Evolutionary conservation across 2,888 invertebrate genomes (phyloP).

Genomic region (Eilema sororculum): DNA sequence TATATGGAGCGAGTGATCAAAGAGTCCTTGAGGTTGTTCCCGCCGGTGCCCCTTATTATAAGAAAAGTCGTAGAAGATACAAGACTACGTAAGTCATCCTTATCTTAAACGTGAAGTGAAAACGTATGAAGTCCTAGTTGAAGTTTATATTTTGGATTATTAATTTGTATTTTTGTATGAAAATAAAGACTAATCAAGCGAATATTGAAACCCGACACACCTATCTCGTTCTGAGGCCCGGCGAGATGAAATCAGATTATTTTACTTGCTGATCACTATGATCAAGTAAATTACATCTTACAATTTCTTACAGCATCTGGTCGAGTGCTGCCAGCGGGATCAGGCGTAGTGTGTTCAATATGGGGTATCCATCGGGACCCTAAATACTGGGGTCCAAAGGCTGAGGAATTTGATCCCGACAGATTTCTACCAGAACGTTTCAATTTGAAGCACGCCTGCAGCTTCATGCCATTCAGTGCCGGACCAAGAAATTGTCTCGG

Average conservation of each 20-base stretch:
- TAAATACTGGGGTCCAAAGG: slow-evolving; percentile 87
- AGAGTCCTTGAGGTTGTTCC: slow-evolving; percentile 75
- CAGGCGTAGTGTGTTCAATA: slow-evolving; percentile 78
- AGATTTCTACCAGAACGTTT: slow-evolving; percentile 86
- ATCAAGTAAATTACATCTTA: background rate
- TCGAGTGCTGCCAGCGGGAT: slow-evolving; percentile 76
- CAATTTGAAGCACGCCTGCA: slow-evolving; percentile 72
- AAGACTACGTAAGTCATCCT: slow-evolving; percentile 71
- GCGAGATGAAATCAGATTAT: too few relatives aligned
- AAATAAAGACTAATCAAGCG: too few relatives aligned
- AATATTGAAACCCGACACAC: too few relatives aligned
- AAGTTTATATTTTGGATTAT: too few relatives aligned
- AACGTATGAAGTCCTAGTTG: background rate
- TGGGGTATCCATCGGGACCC: slow-evolving; percentile 86
- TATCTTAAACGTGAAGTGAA: background rate
- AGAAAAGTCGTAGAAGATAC: slow-evolving; percentile 75
- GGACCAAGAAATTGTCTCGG: slow-evolving; percentile 86
- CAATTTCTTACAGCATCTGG: slow-evolving; percentile 67
- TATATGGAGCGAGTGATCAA: slow-evolving; percentile 78
- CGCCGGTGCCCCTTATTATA: slow-evolving; percentile 78
- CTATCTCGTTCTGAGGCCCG: too few relatives aligned
- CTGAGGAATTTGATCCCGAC: slow-evolving; percentile 88
- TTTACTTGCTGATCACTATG: too few relatives aligned
- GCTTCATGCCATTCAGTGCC: slow-evolving; percentile 83
- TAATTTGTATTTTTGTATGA: too few relatives aligned